These are phyloP conservation scores for Pterocles gutturalis DNA, from an alignment of 2,113 vertebrate genomes.

Conservation along the genomic window DNA sequence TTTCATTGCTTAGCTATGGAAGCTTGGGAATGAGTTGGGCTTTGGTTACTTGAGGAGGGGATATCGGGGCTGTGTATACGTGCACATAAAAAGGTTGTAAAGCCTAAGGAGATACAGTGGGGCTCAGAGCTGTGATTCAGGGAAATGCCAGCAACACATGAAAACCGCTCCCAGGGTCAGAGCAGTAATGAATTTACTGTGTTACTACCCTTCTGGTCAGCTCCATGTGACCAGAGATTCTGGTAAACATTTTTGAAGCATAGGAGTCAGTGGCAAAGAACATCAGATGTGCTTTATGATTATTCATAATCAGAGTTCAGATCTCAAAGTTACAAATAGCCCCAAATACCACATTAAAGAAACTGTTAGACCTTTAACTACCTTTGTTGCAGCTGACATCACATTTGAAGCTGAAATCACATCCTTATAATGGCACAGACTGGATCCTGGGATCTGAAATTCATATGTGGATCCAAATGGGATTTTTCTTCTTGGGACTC, in stretches of 20 bases:
- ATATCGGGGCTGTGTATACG: not conserved
- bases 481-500: not conserved
- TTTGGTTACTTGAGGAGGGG: not conserved
- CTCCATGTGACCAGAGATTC: not conserved
- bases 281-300: not conserved
- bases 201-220: not conserved
- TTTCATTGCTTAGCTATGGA: not conserved
- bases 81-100: not conserved
- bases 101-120: not conserved
- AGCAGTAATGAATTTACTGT: not conserved
- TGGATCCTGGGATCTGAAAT: not conserved
- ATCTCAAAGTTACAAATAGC: not conserved
- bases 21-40: not conserved
- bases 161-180: not conserved
- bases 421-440: not conserved
- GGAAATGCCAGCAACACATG: not conserved
- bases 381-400: not conserved
- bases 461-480: not conserved
- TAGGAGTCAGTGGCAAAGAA: not conserved
- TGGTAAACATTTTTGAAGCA: not conserved
- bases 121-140: not conserved
- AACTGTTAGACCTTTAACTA: not conserved
- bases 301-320: not conserved
- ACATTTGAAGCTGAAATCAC: not conserved
- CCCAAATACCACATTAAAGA: not conserved